These are phyloP conservation scores for Columba janthina DNA, from an alignment of 2,113 vertebrate genomes.

Conservation along the genomic window DNA sequence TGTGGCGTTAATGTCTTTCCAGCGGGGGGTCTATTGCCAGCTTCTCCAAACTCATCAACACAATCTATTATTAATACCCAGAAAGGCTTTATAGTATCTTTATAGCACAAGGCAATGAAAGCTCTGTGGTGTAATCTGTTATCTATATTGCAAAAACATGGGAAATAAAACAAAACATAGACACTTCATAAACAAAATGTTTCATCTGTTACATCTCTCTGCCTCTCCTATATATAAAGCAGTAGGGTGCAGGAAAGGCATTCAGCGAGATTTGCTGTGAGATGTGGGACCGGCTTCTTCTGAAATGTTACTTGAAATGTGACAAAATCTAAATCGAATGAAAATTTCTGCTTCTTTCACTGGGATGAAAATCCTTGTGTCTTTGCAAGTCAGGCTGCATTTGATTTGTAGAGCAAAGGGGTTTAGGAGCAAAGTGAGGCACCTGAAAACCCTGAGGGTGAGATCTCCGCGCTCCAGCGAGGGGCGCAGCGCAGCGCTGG, in stretches of 20 bases:
- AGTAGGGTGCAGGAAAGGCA: slow-evolving; percentile 74
- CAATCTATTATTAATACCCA: slow-evolving; percentile 86
- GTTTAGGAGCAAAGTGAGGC: not conserved
- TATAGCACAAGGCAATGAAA: slow-evolving; percentile 74
- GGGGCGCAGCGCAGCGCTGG: not conserved
- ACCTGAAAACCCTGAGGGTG: not conserved
- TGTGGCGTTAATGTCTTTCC: slow-evolving; percentile 77
- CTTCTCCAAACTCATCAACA: slow-evolving; percentile 84
- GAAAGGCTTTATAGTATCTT: slow-evolving; percentile 75
- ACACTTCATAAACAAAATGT: slow-evolving; percentile 81
- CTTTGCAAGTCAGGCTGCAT: not conserved
- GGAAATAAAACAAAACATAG: slow-evolving; percentile 78
- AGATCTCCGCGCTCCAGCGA: accelerated
- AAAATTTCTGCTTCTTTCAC: not conserved
- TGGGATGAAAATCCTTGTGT: accelerated
- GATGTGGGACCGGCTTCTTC: slow-evolving; percentile 49
- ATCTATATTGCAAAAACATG: slow-evolving; percentile 80
- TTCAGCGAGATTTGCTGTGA: slow-evolving; percentile 68
- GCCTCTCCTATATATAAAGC: slow-evolving; percentile 77
- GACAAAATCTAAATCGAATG: not conserved
- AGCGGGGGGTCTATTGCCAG: slow-evolving; percentile 83
- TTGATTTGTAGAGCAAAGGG: not conserved
- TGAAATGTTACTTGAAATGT: not conserved
- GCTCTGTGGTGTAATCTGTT: slow-evolving; percentile 78
- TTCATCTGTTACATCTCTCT: slow-evolving; percentile 75